These are phyloP conservation scores for Hyposoter didymator DNA, from an alignment of 2,888 invertebrate species.

Conservation along the genomic window DNA sequence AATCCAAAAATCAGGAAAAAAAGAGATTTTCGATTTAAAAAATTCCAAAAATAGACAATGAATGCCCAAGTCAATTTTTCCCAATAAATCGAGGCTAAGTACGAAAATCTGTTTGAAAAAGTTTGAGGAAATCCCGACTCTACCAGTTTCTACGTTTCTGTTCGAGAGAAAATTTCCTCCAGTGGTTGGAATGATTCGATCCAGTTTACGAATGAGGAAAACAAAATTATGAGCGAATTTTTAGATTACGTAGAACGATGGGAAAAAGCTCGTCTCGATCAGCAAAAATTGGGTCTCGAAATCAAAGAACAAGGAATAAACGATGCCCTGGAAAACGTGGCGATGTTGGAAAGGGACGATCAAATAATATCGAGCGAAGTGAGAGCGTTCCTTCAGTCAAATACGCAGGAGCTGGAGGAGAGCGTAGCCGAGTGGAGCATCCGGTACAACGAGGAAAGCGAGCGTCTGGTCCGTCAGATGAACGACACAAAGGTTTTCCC, in stretches of 20 bases:
- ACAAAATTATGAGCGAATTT: constrained; percentile 3
- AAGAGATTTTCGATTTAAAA: too few species aligned
- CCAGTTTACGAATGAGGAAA: neutral
- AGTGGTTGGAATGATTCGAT: neutral
- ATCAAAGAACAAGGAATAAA: constrained; percentile 69
- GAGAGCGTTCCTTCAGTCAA: constrained; percentile 65
- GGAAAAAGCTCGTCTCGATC: constrained; percentile 76
- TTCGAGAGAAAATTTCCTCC: too few species aligned
- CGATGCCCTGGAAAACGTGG: constrained; percentile 69
- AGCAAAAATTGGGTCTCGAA: constrained; percentile 70
- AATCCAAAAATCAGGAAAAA: too few species aligned
- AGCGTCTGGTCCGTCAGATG: constrained; percentile 72
- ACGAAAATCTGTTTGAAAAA: constrained; percentile 2
- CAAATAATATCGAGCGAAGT: constrained; percentile 72
- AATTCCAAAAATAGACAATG: constrained; percentile 7
- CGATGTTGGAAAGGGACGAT: constrained; percentile 68
- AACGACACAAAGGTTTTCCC: constrained; percentile 73
- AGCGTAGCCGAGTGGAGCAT: constrained; percentile 73
- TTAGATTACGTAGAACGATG: constrained; percentile 75
- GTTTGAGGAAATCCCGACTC: neutral
- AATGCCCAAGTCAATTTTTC: constrained; percentile 71
- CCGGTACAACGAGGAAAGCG: constrained; percentile 74
- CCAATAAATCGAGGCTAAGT: constrained; percentile 72
- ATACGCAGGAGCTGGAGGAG: constrained; percentile 72
- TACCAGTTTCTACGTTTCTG: too few species aligned